Percentiles rank a stretch among this genome's conserved stretches.
phyloP scores from a whole-genome alignment of 2,797 vertebrate species.

The Karalla daura region DNA sequence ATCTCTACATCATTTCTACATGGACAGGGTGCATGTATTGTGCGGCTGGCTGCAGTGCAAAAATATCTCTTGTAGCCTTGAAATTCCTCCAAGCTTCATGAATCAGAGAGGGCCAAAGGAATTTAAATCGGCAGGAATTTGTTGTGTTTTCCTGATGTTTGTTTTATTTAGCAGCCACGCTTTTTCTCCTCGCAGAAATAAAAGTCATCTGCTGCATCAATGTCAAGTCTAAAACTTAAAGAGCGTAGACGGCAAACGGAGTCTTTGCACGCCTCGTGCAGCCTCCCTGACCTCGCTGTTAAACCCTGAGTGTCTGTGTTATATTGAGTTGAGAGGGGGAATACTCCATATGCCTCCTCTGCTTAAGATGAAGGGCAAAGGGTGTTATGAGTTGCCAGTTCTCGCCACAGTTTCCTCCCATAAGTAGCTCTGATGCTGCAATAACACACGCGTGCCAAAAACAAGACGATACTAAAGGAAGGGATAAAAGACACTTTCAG shows the following conservation, averaged over 20 bases:
- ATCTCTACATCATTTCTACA: slow-evolving; percentile 47
- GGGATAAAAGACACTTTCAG: slow-evolving; percentile 35
- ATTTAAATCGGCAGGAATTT: slow-evolving; percentile 4
- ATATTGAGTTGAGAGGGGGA: slow-evolving; percentile 35
- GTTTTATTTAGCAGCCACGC: background rate
- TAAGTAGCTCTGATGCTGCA: slow-evolving; percentile 62
- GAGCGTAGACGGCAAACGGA: background rate
- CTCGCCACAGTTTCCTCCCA: slow-evolving; percentile 71
- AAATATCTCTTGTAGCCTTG: slow-evolving; percentile 34
- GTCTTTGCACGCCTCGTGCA: background rate
- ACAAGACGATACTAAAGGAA: slow-evolving; percentile 23
- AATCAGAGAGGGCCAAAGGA: slow-evolving; percentile 32
- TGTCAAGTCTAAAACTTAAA: background rate
- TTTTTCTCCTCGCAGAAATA: slow-evolving; percentile 13
- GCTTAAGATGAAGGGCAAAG: slow-evolving; percentile 51
- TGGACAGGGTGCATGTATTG: slow-evolving; percentile 33
- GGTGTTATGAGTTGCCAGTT: slow-evolving; percentile 42
- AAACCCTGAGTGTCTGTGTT: slow-evolving; percentile 36
- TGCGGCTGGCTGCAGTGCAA: slow-evolving; percentile 27
- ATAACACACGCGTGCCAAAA: slow-evolving; percentile 58
- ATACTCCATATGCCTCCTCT: slow-evolving; percentile 38
- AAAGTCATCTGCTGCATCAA: slow-evolving; percentile 16
- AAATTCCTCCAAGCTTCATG: slow-evolving; percentile 35
- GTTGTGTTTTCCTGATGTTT: slow-evolving; percentile 6
- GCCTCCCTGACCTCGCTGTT: slow-evolving; percentile 30